A percentile compares a stretch with the other conserved stretches of the same genome.
Conservation (phyloP, 2,888 invertebrate genomes). For the Mylabris sibirica region DNA sequence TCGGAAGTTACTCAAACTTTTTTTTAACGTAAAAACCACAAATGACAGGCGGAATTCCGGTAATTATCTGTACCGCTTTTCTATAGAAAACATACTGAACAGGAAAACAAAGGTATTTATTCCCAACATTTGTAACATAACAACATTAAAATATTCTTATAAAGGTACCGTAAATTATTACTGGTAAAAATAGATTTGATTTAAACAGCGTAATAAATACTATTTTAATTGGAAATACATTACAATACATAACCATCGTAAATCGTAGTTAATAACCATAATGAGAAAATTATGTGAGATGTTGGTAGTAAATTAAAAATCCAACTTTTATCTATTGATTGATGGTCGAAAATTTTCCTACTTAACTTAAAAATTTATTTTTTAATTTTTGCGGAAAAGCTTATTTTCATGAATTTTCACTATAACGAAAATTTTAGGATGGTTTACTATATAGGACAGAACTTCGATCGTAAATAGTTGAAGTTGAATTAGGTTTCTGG, state of each 20-base stretch:
- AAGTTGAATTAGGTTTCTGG: no score
- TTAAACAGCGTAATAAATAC: neutral
- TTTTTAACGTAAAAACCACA: slow-evolving; percentile 5
- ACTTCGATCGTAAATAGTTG: no score
- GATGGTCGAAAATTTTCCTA: no score
- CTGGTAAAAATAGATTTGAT: neutral
- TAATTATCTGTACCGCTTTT: slow-evolving; percentile 9
- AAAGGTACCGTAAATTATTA: neutral
- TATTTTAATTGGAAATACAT: neutral
- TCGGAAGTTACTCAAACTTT: neutral
- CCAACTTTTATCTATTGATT: no score
- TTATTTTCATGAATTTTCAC: no score
- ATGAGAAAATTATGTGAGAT: no score
- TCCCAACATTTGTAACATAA: neutral
- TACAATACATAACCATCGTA: neutral
- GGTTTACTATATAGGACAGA: no score
- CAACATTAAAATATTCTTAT: neutral
- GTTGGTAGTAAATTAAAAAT: no score
- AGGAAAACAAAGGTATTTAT: slow-evolving; percentile 4
- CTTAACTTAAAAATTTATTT: no score
- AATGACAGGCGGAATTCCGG: slow-evolving; percentile 11
- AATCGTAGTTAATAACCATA: neutral
- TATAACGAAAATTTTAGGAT: no score
- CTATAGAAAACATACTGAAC: neutral
- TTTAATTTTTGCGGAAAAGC: no score